phyloP scores from a whole-genome alignment of 2,888 invertebrate species.

The Atrina japonica region DNA sequence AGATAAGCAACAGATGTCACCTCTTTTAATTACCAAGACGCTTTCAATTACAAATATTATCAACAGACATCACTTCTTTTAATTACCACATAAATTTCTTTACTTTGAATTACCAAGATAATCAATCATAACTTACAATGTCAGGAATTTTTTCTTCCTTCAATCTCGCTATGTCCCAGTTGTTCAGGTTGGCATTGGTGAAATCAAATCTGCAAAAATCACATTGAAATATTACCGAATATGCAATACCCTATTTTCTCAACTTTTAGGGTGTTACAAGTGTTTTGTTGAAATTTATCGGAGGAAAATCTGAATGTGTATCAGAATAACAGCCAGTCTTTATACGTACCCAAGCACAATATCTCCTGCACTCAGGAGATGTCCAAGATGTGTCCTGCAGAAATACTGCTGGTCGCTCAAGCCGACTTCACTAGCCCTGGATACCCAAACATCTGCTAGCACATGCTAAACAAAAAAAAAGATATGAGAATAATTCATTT shows the following conservation, averaged over 20 bases:
- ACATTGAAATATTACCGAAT: too few species aligned
- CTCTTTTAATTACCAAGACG: too few species aligned
- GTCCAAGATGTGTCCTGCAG: constrained; percentile 95
- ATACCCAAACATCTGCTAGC: constrained; percentile 96
- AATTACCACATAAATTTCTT: too few species aligned
- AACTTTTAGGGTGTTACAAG: too few species aligned
- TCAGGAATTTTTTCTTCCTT: constrained; percentile 87
- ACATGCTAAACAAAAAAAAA: constrained; percentile 84
- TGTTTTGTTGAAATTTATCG: background rate
- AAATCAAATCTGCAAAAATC: constrained; percentile 90
- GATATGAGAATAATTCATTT: too few species aligned
- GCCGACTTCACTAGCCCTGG: constrained; percentile 88
- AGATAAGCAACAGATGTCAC: background rate
- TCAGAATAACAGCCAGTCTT: too few species aligned
- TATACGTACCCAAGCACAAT: constrained; percentile 90
- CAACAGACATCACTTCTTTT: too few species aligned
- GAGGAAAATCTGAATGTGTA: background rate
- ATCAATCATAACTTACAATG: constrained; percentile 83
- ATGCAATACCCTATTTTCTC: too few species aligned
- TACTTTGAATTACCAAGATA: too few species aligned
- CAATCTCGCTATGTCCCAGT: constrained; percentile 92
- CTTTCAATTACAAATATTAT: too few species aligned
- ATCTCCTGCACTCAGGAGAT: constrained; percentile 95
- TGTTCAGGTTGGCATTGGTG: constrained; percentile 94
- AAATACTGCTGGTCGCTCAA: constrained; percentile 89